Evolutionary conservation across 1,140 invertebrate genomes (phyloP), one percentile per base, ranked within the genome.

Genomic region (Colletes gigas): DNA sequence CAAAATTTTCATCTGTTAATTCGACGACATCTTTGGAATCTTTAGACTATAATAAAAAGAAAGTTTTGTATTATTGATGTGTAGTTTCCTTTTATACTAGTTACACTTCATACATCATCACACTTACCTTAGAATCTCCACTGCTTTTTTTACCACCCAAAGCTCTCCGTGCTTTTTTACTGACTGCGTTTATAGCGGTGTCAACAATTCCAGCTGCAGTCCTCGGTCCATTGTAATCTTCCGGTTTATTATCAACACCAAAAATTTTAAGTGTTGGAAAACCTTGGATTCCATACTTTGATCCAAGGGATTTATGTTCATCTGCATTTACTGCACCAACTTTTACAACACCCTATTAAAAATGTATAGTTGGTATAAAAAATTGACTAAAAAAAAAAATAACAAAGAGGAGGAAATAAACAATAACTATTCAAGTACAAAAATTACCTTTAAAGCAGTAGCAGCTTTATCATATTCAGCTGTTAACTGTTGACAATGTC

Each of bases 231-330:
- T 97, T 96, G 92, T 97, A 99, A 87, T 98, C 97, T 73, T 95
- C 95, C 6, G 98, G 98, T 79, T 96, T 97, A 65, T 96, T 96
- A 91, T 98, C 96, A 0, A 94, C 92, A 4, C 96, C 97, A 92
- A 99, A 99, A 15, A 99, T 96, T 93, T 99, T 99, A 78, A 99
- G 97, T 0, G 98, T 99, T 21, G 99, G 99, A 91, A 99, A 99
- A 73, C 99, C 98, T 88, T 95, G 94, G 62, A 99, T 96, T 70
- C 96, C 96, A 94, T 96, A 99, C 89, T 96, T 96, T 39, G 95
- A 94, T 39, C 96, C 96, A 17, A 99, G 90, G 19, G 96, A 96
- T 88, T 97, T 96, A 89, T 99, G 96, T 41, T 97, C 95, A 93
- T 99, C 98, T 19, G 97, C 97, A 95, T 99, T 97, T 0, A 99